Percentiles rank a stretch among this genome's conserved stretches.
Conservation (phyloP, 1,140 invertebrate species). For the Pteromalus puparum region DNA sequence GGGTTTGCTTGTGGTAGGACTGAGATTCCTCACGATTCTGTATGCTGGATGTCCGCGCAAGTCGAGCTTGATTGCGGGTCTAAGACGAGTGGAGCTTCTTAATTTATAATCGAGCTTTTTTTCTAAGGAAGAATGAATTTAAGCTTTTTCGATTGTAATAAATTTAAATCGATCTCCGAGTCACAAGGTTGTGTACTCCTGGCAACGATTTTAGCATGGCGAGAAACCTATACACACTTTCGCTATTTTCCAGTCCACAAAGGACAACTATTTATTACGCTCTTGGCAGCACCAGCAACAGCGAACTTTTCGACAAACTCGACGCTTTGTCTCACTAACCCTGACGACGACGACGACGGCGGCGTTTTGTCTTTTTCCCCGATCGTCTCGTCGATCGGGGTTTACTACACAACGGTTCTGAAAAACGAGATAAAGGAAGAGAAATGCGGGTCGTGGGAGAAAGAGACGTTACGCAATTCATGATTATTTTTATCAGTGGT, state of each 20-base stretch:
- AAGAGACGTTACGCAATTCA: too few species aligned
- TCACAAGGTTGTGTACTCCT: not conserved
- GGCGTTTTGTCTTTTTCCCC: not conserved
- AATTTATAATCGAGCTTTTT: not conserved
- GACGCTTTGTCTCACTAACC: not conserved
- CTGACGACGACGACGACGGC: not conserved
- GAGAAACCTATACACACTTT: not conserved
- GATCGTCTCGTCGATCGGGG: not conserved
- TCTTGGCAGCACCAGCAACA: not conserved
- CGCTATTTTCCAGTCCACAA: not conserved
- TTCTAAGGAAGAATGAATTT: too few species aligned
- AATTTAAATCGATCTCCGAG: not conserved
- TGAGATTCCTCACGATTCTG: not conserved
- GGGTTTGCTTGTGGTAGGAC: not conserved
- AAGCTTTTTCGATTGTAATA: not conserved
- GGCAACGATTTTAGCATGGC: not conserved
- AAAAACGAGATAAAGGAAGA: too few species aligned
- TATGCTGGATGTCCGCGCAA: not conserved
- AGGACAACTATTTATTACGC: conserved; percentile 18
- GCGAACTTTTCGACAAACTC: conserved; percentile 5
- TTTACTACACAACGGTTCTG: too few species aligned
- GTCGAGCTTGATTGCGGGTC: not conserved
- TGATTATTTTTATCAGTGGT: too few species aligned
- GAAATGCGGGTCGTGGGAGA: too few species aligned
- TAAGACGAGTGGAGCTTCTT: not conserved